phyloP scores from a whole-genome alignment of 2,888 invertebrate genomes.

The Holacanthella duospinosa region DNA sequence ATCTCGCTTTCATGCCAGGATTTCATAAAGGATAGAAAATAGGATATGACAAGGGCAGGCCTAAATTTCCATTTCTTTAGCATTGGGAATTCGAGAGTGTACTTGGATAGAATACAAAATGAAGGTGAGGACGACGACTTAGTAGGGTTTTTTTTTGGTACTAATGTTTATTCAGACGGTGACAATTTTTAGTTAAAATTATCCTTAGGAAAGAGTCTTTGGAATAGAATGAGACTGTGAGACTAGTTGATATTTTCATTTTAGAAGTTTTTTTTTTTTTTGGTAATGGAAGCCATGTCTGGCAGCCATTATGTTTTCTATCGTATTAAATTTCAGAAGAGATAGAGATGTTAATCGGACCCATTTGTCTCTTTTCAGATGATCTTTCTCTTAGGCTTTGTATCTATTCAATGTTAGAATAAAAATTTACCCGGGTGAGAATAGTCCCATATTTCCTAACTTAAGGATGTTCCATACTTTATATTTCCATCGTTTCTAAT shows the following conservation, averaged over 20 bases:
- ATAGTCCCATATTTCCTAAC: no score
- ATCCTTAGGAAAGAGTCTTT: no score
- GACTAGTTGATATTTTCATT: no score
- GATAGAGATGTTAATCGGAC: not conserved
- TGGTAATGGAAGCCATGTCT: not conserved
- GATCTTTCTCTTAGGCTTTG: not conserved
- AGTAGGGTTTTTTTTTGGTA: no score
- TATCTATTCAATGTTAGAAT: not conserved
- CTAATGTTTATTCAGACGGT: not conserved
- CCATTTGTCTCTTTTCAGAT: not conserved
- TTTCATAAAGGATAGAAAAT: slow-evolving; percentile 3
- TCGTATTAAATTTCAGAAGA: slow-evolving; percentile 3
- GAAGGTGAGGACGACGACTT: not conserved
- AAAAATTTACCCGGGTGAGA: slow-evolving; percentile 1
- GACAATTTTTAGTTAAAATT: not conserved
- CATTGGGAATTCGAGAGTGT: not conserved
- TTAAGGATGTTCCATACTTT: not conserved
- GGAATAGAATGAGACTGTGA: no score
- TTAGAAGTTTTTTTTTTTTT: not conserved
- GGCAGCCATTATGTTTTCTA: slow-evolving; percentile 7
- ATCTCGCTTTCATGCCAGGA: slow-evolving; percentile 12
- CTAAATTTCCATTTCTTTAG: not conserved
- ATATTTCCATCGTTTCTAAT: not conserved
- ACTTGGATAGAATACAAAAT: not conserved
- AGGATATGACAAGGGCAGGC: not conserved